Evolutionary conservation across 2,888 invertebrate genomes (phyloP).

Genomic region (Sarcophaga subvicina): DNA sequence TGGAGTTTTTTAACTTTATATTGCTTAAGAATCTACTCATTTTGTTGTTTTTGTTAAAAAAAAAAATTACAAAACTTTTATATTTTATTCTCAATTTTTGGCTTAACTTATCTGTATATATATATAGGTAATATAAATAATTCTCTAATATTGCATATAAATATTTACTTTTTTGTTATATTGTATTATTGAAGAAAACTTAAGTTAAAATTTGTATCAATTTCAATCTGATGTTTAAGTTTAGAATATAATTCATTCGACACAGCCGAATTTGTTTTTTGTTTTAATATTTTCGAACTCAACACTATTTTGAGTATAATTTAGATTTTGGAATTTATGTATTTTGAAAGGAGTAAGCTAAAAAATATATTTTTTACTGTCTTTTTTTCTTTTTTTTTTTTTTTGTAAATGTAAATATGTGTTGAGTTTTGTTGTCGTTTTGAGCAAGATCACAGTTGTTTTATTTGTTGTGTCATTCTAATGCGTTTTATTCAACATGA

Average conservation of each 20-base stretch:
- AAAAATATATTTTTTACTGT: slow-evolving; percentile 25
- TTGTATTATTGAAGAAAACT: background rate
- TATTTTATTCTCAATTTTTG: slow-evolving; percentile 25
- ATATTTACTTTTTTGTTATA: slow-evolving; percentile 7
- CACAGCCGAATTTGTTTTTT: slow-evolving; percentile 43
- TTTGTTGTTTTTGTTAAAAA: background rate
- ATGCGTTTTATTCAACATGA: slow-evolving; percentile 76
- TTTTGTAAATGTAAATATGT: slow-evolving; percentile 12
- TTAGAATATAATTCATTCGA: slow-evolving; percentile 34
- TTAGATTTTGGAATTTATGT: background rate
- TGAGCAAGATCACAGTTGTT: slow-evolving; percentile 67
- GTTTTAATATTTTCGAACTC: slow-evolving; percentile 3
- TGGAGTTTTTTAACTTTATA: slow-evolving; percentile 4
- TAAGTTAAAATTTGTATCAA: slow-evolving; percentile 25
- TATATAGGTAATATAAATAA: slow-evolving; percentile 37
- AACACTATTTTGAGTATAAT: slow-evolving; percentile 29
- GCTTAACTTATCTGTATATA: slow-evolving; percentile 37
- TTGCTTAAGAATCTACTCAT: background rate
- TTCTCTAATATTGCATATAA: slow-evolving; percentile 58
- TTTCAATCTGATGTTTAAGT: slow-evolving; percentile 36
- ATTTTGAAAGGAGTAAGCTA: background rate
- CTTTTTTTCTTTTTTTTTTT: background rate
- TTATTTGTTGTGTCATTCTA: slow-evolving; percentile 33
- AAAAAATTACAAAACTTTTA: slow-evolving; percentile 10
- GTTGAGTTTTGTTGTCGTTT: slow-evolving; percentile 39